Evolutionary conservation across 2,113 vertebrate genomes (phyloP).

Genomic region (Todiramphus saurophagus): DNA sequence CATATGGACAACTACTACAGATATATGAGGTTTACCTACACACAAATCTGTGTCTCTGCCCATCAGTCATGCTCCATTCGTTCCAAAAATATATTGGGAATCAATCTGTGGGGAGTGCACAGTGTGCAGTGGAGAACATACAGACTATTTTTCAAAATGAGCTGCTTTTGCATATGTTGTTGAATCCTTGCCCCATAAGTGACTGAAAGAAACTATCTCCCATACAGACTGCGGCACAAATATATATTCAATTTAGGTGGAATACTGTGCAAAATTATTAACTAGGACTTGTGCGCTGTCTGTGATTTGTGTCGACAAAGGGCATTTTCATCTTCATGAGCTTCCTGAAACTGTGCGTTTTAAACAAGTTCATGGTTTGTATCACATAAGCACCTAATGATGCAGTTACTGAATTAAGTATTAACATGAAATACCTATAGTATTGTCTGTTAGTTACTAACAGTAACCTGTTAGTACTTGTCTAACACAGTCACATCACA

Average conservation of each 20-base stretch:
- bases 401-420: neutral
- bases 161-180: neutral
- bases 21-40: neutral
- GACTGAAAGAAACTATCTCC: neutral
- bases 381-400: neutral
- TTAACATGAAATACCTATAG: neutral
- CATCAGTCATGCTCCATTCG: neutral
- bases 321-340: neutral
- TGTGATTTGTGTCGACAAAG: neutral
- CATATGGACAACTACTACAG: neutral
- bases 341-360: conserved; percentile 14
- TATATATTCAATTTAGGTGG: neutral
- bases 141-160: neutral
- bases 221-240: neutral
- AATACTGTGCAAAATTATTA: neutral
- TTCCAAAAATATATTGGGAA: neutral
- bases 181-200: neutral
- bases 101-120: neutral
- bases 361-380: neutral
- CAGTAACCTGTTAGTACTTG: neutral
- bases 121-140: neutral
- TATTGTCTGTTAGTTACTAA: too few relatives aligned
- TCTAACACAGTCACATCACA: neutral
- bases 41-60: neutral
- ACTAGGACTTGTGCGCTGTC: neutral